Evolutionary conservation across 2,888 invertebrate species (phyloP).

Genomic region (Mesopsocus fuscifrons): DNA sequence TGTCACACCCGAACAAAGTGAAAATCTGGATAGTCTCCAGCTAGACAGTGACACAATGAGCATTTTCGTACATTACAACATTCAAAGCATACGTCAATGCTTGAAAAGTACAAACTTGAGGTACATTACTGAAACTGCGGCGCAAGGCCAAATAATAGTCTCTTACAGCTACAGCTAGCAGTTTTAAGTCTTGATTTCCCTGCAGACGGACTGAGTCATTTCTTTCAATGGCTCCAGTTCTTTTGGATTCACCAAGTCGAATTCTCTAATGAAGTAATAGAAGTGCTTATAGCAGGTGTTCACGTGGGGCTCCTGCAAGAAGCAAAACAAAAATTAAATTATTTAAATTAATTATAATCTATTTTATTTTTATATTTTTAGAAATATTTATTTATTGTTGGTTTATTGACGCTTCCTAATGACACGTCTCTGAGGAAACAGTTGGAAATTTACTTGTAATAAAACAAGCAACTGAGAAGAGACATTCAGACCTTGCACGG

Average conservation of each 20-base stretch:
- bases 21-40: no score
- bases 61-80: no score
- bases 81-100: no score
- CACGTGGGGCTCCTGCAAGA: slow-evolving; percentile 66
- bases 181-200: slow-evolving; percentile 14
- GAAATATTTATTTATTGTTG: not conserved
- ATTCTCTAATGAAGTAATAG: slow-evolving; percentile 78
- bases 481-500: no score
- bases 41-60: no score
- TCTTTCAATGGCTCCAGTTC: slow-evolving; percentile 70
- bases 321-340: slow-evolving; percentile 13
- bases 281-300: slow-evolving; percentile 92
- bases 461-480: slow-evolving; percentile 12
- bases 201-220: slow-evolving; percentile 52
- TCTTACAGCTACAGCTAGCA: no score
- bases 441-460: slow-evolving; percentile 6
- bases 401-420: no score
- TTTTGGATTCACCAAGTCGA: slow-evolving; percentile 59
- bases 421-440: no score
- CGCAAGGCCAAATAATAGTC: no score
- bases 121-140: no score
- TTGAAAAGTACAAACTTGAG: no score
- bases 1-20: no score
- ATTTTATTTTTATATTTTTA: not conserved
- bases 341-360: slow-evolving; percentile 9